Evolutionary conservation across 2,797 vertebrate genomes (phyloP).

Genomic region (Smutsia gigantea): DNA sequence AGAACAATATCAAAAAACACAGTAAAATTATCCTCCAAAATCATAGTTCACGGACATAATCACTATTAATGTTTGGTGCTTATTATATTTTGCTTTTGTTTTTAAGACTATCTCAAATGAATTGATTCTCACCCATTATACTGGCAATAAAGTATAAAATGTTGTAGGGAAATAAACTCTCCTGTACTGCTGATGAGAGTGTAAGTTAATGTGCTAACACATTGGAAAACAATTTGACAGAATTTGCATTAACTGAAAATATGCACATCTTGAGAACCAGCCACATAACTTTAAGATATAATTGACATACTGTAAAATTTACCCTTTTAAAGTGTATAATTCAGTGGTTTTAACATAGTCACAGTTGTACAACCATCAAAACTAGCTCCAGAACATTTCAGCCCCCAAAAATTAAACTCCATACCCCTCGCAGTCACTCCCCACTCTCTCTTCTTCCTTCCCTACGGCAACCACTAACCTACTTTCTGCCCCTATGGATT

Average conservation of each 20-base stretch:
- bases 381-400: background rate
- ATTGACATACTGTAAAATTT: background rate
- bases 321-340: background rate
- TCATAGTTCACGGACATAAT: background rate
- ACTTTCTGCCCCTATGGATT: background rate
- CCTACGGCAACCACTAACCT: background rate
- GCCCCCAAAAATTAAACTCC: background rate
- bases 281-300: background rate
- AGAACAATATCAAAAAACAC: background rate
- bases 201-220: background rate
- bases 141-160: background rate
- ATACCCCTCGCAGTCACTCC: background rate
- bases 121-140: background rate
- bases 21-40: conserved; percentile 21
- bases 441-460: background rate
- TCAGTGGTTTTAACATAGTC: background rate
- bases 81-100: background rate
- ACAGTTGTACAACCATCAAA: background rate
- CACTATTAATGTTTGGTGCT: background rate
- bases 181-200: background rate
- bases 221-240: background rate
- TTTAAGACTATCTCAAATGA: background rate
- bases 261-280: background rate
- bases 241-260: background rate
- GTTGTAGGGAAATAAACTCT: background rate